These are phyloP conservation scores for Xylota segnis DNA, from an alignment of 2,888 invertebrate genomes.

Conservation along the genomic window DNA sequence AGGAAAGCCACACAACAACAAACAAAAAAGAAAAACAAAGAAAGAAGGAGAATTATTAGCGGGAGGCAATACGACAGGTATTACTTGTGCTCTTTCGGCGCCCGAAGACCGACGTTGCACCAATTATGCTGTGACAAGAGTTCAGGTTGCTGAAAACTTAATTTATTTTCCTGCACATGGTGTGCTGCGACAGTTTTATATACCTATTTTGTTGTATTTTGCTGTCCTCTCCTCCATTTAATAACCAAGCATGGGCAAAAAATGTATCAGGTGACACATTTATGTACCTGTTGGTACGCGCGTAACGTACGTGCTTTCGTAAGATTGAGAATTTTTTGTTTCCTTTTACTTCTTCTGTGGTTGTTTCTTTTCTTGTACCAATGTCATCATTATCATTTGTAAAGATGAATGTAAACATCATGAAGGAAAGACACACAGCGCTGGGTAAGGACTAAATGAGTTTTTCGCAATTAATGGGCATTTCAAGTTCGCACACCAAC, in stretches of 20 bases:
- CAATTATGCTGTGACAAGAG: constrained; percentile 63
- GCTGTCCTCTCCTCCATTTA: constrained; percentile 35
- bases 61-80: neutral
- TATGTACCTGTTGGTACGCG: constrained; percentile 51
- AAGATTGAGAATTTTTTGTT: constrained; percentile 12
- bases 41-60: neutral
- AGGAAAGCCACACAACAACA: too few relatives aligned
- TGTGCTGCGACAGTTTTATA: constrained; percentile 2
- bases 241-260: constrained; percentile 14
- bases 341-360: neutral
- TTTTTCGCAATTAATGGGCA: neutral
- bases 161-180: constrained; percentile 52
- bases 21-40: too few relatives aligned
- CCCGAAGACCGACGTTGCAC: constrained; percentile 28
- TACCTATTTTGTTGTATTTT: neutral
- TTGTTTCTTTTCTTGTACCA: constrained; percentile 36
- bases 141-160: constrained; percentile 70
- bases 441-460: constrained; percentile 7
- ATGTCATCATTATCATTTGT: constrained; percentile 63
- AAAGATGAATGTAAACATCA: constrained; percentile 47
- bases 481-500: constrained; percentile 10
- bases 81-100: constrained; percentile 11
- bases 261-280: constrained; percentile 53
- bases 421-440: neutral
- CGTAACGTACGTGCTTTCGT: constrained; percentile 52